Base-by-base conservation (phyloP, 2,888 invertebrate species). In the Trichacis sp. region DNA sequence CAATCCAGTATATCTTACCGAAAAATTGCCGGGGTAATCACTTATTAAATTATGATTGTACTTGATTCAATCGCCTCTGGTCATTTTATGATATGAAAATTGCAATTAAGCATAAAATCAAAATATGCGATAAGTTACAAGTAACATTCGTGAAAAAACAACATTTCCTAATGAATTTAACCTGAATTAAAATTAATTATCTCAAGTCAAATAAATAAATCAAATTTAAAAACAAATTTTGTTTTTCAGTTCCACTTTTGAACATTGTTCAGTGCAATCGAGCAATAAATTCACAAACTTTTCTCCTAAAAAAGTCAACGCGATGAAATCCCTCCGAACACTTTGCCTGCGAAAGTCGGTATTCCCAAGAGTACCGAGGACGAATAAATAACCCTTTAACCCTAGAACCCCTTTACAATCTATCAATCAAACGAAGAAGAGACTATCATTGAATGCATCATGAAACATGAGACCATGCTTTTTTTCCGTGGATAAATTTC, bases 341-440 rank as follows among this genome's bases (percentile, higher is more conserved):
- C 8, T 24, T 24, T 24, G 42, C 53, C 53, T 47, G 42, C 50
- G 57, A 49, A 36, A 54, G 61, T 66, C 55, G 50, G 61, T 71
- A 68, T 69, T 69, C 70, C 59, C 64, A 60, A 29, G 64, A 67
- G 71, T 68, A 76, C 76, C 79, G 74, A 79, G 76, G 79, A 77
- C 80, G 79, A 77, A 76, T 75, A 78, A 76, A 77, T 77, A 59
- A 77, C 62, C 67, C 68, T 48, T 62, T 63, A 52, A 67, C 59
- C 71, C 56, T 47, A 67, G 72, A 74, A 80, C 78, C 80, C 80
- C 72, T 81, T 81, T 82, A 81, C 73, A 73, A 75, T 74, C 80
- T 77, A 82, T 82, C 82, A 75, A 82, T 82, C 82, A 82, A 73
- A 58, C 61, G 51, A 51, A 63, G 68, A 70, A 66, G 70, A 69